Conservation (phyloP, 2,113 vertebrate species). For the Meles meles region DNA sequence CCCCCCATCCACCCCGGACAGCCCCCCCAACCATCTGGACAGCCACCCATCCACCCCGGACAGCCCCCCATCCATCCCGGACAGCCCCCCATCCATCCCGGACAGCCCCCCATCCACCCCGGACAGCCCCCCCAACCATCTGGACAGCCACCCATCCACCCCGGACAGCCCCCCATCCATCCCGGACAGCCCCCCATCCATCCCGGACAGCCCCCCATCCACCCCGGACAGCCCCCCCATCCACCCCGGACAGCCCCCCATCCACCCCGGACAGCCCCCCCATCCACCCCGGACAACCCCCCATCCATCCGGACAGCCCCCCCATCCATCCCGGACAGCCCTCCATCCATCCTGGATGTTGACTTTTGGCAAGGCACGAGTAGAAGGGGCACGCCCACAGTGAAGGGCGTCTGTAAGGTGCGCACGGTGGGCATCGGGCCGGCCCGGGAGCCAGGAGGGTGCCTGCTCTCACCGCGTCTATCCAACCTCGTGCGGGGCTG, state of each 20-base stretch:
- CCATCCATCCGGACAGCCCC: not conserved
- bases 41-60: too few species aligned
- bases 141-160: too few species aligned
- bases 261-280: not conserved
- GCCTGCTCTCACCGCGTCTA: not conserved
- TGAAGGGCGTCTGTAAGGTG: not conserved
- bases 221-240: not conserved
- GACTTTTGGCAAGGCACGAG: not conserved
- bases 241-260: not conserved
- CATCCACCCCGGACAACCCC: too few species aligned
- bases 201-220: not conserved
- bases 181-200: not conserved
- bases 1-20: not conserved
- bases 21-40: too few species aligned
- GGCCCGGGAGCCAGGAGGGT: not conserved
- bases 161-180: not conserved
- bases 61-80: not conserved
- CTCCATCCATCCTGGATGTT: not conserved
- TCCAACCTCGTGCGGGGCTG: accelerated
- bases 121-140: not conserved
- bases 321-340: not conserved
- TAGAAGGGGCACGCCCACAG: not conserved
- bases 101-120: not conserved
- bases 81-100: not conserved
- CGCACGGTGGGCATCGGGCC: accelerated